Percentiles rank a stretch among this genome's conserved stretches.
Conservation (phyloP, 2,797 vertebrate genomes). For the Neosilurus mollespiculum region DNA sequence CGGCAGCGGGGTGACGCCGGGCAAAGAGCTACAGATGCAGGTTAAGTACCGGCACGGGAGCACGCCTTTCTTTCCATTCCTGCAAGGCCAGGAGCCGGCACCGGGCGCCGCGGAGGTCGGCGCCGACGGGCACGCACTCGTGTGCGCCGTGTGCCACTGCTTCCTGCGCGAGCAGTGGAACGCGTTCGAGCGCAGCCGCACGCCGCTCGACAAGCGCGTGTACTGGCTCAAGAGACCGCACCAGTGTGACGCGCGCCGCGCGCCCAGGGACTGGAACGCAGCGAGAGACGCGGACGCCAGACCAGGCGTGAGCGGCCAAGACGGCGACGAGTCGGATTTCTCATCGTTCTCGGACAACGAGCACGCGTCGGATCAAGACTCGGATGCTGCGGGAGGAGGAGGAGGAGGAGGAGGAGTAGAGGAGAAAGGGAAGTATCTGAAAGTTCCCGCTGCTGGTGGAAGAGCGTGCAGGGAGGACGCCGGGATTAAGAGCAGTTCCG, state of each 20-base stretch:
- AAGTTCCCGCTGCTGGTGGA: conserved; percentile 55
- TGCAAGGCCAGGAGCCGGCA: conserved; percentile 92
- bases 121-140: conserved; percentile 84
- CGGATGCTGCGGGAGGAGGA: conserved; percentile 65
- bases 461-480: conserved; percentile 62
- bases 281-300: conserved; percentile 70
- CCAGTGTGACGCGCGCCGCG: conserved; percentile 84
- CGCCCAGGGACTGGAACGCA: conserved; percentile 76
- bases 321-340: conserved; percentile 82
- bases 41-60: conserved; percentile 76
- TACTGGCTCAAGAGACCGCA: conserved; percentile 95
- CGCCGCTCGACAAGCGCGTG: conserved; percentile 94
- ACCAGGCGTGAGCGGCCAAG: conserved; percentile 65
- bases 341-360: conserved; percentile 90
- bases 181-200: conserved; percentile 90
- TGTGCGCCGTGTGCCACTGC: conserved; percentile 93
- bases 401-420: neutral
- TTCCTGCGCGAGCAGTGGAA: conserved; percentile 95
- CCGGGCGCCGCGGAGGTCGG: conserved; percentile 85
- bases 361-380: conserved; percentile 82
- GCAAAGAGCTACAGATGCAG: conserved; percentile 83
- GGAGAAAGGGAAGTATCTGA: conserved; percentile 57
- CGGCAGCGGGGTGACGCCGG: conserved; percentile 86
- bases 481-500: conserved; percentile 74
- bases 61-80: conserved; percentile 88